phyloP scores from a whole-genome alignment of 1,140 invertebrate genomes.

The Hyphantria cunea region DNA sequence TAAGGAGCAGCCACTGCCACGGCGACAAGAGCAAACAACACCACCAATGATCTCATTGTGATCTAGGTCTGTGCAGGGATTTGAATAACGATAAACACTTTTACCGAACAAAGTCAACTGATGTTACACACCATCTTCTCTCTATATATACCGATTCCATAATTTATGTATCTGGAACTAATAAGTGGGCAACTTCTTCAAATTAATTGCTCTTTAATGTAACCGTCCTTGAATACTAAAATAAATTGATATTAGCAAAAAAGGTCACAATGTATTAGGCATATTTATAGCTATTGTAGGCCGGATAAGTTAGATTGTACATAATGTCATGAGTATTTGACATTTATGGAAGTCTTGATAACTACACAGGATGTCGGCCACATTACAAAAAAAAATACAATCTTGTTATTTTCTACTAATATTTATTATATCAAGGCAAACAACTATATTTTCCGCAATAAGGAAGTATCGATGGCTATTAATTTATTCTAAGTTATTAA shows the following conservation, averaged over 20 bases:
- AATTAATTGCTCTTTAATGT: too few species aligned
- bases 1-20: slow-evolving; percentile 57
- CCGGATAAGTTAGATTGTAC: slow-evolving; percentile 10
- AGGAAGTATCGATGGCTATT: slow-evolving; percentile 4
- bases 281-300: slow-evolving; percentile 26
- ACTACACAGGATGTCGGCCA: neutral
- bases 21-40: slow-evolving; percentile 80
- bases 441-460: slow-evolving; percentile 43
- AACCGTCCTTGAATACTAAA: too few species aligned
- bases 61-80: slow-evolving; percentile 77
- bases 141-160: too few species aligned
- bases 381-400: slow-evolving; percentile 19
- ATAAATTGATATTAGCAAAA: too few species aligned
- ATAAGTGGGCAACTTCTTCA: too few species aligned
- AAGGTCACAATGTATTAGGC: too few species aligned
- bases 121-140: slow-evolving; percentile 30
- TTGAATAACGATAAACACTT: slow-evolving; percentile 54
- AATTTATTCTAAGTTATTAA: too few species aligned
- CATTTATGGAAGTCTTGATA: slow-evolving; percentile 43
- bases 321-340: slow-evolving; percentile 40
- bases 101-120: slow-evolving; percentile 59
- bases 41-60: slow-evolving; percentile 81
- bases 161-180: too few species aligned
- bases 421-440: slow-evolving; percentile 41
- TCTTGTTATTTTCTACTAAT: slow-evolving; percentile 39